Evolutionary conservation across 2,888 invertebrate species (phyloP).

Genomic region (Escarpia spicata): DNA sequence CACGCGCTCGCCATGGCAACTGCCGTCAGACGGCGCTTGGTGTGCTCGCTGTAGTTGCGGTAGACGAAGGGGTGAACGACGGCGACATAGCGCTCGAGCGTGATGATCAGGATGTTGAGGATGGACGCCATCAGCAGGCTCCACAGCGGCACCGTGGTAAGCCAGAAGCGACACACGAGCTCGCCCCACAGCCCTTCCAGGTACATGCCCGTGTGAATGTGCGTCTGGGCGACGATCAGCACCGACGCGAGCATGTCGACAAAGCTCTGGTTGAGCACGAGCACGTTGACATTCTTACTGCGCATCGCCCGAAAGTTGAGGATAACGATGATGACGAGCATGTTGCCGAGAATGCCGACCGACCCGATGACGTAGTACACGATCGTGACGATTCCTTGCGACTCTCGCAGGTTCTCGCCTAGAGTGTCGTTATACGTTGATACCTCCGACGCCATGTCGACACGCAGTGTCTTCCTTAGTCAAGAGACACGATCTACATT

Average conservation of each 20-base stretch:
- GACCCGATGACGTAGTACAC: background rate
- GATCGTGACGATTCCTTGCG: background rate
- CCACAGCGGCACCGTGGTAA: background rate
- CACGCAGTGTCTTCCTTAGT: background rate
- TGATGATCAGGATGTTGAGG: background rate
- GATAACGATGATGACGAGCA: constrained; percentile 87
- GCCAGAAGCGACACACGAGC: background rate
- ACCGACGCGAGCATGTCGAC: constrained; percentile 9
- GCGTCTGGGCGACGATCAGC: background rate
- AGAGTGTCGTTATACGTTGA: background rate
- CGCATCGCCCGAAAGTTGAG: constrained; percentile 82
- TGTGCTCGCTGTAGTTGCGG: background rate
- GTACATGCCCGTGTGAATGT: background rate
- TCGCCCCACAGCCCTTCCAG: background rate
- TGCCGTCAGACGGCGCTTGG: background rate
- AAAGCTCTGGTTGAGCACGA: background rate
- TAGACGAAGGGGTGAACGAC: background rate
- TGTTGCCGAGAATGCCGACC: constrained; percentile 72
- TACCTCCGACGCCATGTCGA: background rate
- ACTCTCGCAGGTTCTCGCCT: background rate
- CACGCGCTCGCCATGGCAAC: background rate
- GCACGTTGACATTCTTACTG: constrained; percentile 68
- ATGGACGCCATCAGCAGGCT: background rate
- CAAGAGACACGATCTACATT: background rate
- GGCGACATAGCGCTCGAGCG: background rate